These are phyloP conservation scores for Amblyjoppa fuscipennis DNA, from an alignment of 2,888 invertebrate genomes.

Conservation along the genomic window DNA sequence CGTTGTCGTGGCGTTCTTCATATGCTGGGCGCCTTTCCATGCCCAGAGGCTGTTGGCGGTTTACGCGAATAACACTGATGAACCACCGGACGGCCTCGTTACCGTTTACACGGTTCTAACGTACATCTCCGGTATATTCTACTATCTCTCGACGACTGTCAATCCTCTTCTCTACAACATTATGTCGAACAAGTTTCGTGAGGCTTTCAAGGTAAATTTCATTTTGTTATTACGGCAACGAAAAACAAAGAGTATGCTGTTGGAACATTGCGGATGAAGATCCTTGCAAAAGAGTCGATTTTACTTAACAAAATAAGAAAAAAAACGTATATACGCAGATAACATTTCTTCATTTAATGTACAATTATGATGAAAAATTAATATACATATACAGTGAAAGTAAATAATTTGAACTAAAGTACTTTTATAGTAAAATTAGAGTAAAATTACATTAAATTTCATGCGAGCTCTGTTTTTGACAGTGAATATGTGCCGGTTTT, in stretches of 20 bases:
- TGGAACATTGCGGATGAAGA: too few relatives aligned
- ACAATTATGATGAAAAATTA: too few relatives aligned
- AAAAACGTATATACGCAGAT: too few relatives aligned
- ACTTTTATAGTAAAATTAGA: too few relatives aligned
- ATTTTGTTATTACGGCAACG: background rate
- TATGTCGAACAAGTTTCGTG: slow-evolving; percentile 90
- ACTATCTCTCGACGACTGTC: slow-evolving; percentile 90
- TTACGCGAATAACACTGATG: slow-evolving; percentile 88
- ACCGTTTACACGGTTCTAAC: slow-evolving; percentile 86
- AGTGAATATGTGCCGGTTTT: slow-evolving; percentile 1
- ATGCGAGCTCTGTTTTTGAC: background rate
- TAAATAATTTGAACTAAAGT: too few relatives aligned
- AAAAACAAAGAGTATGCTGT: background rate
- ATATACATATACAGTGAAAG: too few relatives aligned
- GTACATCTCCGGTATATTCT: slow-evolving; percentile 89
- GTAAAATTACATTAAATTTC: too few relatives aligned
- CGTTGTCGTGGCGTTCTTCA: slow-evolving; percentile 92
- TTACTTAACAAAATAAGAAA: too few relatives aligned
- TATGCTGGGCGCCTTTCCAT: slow-evolving; percentile 97
- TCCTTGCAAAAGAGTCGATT: too few relatives aligned
- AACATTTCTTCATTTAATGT: too few relatives aligned
- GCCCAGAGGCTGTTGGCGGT: slow-evolving; percentile 94
- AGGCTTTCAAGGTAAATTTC: slow-evolving; percentile 88
- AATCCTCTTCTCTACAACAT: slow-evolving; percentile 90
- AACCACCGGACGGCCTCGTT: slow-evolving; percentile 86